phyloP scores from a whole-genome alignment of 2,888 invertebrate species.

The Spisula solida region DNA sequence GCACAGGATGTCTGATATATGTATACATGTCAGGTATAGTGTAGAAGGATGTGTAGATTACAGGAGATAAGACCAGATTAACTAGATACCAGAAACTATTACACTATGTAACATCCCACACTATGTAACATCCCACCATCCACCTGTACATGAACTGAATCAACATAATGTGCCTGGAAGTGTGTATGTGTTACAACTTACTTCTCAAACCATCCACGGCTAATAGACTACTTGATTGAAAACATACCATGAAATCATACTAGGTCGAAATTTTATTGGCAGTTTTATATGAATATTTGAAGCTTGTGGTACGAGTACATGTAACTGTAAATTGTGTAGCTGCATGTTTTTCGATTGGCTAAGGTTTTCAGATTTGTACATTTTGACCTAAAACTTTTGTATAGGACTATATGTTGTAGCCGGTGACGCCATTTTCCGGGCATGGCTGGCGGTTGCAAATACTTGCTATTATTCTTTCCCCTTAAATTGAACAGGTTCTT shows the following conservation, averaged over 20 bases:
- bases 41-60: slow-evolving; percentile 35
- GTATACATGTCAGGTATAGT: slow-evolving; percentile 32
- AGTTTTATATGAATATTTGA: no score
- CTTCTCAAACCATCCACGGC: background rate
- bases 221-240: background rate
- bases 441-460: no score
- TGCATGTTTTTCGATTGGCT: no score
- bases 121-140: background rate
- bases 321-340: no score
- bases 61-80: slow-evolving; percentile 45
- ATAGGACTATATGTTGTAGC: no score
- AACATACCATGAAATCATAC: background rate
- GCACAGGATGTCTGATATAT: slow-evolving; percentile 27
- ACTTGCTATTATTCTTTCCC: no score
- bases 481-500: no score
- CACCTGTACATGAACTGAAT: slow-evolving; percentile 34
- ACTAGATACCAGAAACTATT: slow-evolving; percentile 17
- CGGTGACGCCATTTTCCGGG: no score
- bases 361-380: no score
- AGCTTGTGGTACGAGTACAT: no score
- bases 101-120: slow-evolving; percentile 23
- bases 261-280: background rate
- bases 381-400: no score
- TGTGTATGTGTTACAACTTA: background rate
- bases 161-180: background rate